Conservation (phyloP, 2,888 invertebrate species). For the Boloria euphrosyne region DNA sequence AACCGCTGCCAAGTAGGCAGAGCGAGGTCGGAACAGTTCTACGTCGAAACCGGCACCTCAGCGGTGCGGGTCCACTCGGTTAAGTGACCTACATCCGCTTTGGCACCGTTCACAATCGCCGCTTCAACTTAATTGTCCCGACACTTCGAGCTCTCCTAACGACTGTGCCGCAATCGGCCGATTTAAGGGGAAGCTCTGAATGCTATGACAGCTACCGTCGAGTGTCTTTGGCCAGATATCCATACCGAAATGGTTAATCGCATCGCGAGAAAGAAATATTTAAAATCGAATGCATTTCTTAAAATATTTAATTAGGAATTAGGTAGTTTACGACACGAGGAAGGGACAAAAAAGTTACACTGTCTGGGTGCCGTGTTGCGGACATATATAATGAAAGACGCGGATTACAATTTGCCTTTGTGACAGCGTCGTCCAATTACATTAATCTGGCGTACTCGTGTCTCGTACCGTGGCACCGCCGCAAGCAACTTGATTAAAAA, state of each 20-base stretch:
- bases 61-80: conserved; percentile 71
- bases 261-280: conserved; percentile 45
- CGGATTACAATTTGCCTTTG: conserved; percentile 82
- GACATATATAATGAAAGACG: conserved; percentile 73
- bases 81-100: conserved; percentile 80
- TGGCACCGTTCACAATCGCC: conserved; percentile 81
- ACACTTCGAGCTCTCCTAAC: conserved; percentile 79
- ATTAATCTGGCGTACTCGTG: conserved; percentile 75
- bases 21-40: conserved; percentile 54
- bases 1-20: conserved; percentile 62
- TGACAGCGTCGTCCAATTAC: conserved; percentile 80
- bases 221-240: conserved; percentile 57
- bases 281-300: conserved; percentile 54
- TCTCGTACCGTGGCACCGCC: conserved; percentile 62
- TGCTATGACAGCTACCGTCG: conserved; percentile 56
- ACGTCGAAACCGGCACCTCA: conserved; percentile 64
- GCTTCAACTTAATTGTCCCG: conserved; percentile 82
- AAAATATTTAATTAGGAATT: conserved; percentile 63
- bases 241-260: conserved; percentile 59
- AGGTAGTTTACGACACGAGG: conserved; percentile 50
- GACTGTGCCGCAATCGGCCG: conserved; percentile 78
- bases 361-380: conserved; percentile 67
- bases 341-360: conserved; percentile 64
- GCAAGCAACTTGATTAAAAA: conserved; percentile 81
- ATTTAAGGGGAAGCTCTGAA: conserved; percentile 71